Base-by-base conservation (phyloP, 2,888 invertebrate species). In the Agriopis leucophaearia region DNA sequence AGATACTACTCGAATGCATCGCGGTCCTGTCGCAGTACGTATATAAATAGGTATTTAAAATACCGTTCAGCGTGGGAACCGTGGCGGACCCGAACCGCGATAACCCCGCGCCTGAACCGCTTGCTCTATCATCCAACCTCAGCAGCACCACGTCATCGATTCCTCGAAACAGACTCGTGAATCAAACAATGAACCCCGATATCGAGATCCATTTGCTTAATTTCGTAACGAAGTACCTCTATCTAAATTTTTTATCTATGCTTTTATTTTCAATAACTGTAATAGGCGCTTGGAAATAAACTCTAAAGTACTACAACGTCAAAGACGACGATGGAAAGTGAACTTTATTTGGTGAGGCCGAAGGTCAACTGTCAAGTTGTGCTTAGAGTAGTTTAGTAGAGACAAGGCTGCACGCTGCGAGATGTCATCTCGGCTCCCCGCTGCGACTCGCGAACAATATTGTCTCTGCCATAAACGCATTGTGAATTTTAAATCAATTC, bases 21-120 rank as follows among this genome's bases (percentile, higher is more conserved):
- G 80, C 84, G 81, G 88, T 91, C 90, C 92, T 92, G 92, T 92
- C 92, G 86, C 92, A 88, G 88, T 86, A 87, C 83, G 78, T 88
- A 89, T 85, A 89, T 88, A 90, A 89, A 89, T 92, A 93, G 91
- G 92, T 91, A 94, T 92, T 91, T 93, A 92, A 92, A 91, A 93
- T 92, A 86, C 90, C 92, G 86, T 82, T 89, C 82, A 82, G 86
- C 93, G 93, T 94, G 93, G 92, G 93, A 94, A 94, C 91, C 87
- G 88, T 87, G 90, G 88, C 89, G 85, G 84, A 86, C 90, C 88
- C 84, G 86, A 79, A 79, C 86, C 69, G 78, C 81, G 88, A 87
- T 88, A 88, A 88, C 88, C 88, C 86, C 81, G 83, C 79, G 80
- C 80, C 83, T 78, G 78, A 83, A 80, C 87, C 87, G 81, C 78